Evolutionary conservation across 2,113 vertebrate species (phyloP), one percentile per base, ranked within the genome.

Genomic region (Chlamydotis undulata): DNA sequence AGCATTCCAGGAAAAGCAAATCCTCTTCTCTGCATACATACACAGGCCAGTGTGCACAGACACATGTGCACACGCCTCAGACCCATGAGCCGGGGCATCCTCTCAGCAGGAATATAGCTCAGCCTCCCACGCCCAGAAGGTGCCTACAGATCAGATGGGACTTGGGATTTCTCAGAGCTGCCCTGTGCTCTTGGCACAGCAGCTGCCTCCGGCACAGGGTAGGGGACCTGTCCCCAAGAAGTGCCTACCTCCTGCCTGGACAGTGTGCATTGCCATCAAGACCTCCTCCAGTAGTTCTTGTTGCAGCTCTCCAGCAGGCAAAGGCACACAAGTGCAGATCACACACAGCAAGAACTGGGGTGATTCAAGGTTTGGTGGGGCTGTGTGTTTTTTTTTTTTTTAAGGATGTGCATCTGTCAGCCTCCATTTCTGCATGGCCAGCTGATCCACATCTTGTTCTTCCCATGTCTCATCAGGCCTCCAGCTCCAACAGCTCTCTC

Each of bases 111-210:
- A 26, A 2, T 28, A 5, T 57, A 11, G 61, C 87, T 29, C 18
- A 35, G 74, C n/a, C 56, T 23, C 68, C 74, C 13, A 3, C 5
- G 0, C 6, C 52, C 55, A 35, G 50, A 3, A 19, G 28, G 29
- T 4, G 2, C 13, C 43, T 6, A 2, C 47, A 0, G 35, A 1
- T 47, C 89, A 7, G 23, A 1, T 1, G 7, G 24, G 24, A 4
- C 18, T 8, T 8, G 3, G 81, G 41, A 2, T 31, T 39, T 22
- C 57, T 23, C 60, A 5, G 56, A 21, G 45, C 29, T 0, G 0
- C 33, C 69, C 69, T 2, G 10, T 4, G 61, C 77, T 53, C 49
- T 37, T 28, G 8, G 57, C 57, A 7, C 26, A 25, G 59, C 6
- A 3, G 4, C 26, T 28, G 43, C 78, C 21, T 39, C 79, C 11